Conservation (phyloP, 2,888 invertebrate genomes). For the Eupithecia exiguata region DNA sequence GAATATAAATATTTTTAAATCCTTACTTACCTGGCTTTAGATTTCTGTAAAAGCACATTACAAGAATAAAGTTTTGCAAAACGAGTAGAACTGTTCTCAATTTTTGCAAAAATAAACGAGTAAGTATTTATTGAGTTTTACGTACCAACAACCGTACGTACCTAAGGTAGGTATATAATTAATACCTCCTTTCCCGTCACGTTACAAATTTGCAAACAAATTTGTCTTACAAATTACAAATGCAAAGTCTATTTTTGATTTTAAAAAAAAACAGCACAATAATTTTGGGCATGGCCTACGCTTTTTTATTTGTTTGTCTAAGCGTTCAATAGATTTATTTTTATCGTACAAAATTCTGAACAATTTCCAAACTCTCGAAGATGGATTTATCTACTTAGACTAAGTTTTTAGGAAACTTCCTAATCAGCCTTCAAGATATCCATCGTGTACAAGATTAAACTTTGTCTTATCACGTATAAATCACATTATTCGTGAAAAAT, state of each 20-base stretch:
- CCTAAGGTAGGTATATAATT: background rate
- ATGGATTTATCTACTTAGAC: background rate
- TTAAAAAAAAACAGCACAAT: background rate
- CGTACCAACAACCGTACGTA: too few species aligned
- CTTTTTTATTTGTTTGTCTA: background rate
- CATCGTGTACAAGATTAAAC: conserved; percentile 11
- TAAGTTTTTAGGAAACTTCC: conserved; percentile 6
- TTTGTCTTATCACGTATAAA: background rate
- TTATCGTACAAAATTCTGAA: background rate
- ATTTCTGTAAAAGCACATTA: background rate
- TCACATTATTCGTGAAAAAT: background rate
- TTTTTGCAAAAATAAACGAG: background rate
- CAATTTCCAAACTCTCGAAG: background rate
- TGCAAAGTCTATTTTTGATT: too few species aligned
- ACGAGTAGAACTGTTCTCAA: background rate
- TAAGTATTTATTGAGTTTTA: too few species aligned
- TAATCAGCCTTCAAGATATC: background rate
- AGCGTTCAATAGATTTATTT: background rate
- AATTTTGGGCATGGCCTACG: background rate
- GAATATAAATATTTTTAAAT: background rate
- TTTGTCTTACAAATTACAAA: too few species aligned
- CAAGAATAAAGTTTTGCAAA: background rate
- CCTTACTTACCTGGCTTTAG: background rate
- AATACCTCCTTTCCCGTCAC: background rate
- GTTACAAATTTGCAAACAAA: too few species aligned